A percentile compares a stretch with the other conserved stretches of the same genome.
Evolutionary conservation across 1,140 invertebrate genomes (phyloP).

Genomic region (Caenorhabditis briggsae): DNA sequence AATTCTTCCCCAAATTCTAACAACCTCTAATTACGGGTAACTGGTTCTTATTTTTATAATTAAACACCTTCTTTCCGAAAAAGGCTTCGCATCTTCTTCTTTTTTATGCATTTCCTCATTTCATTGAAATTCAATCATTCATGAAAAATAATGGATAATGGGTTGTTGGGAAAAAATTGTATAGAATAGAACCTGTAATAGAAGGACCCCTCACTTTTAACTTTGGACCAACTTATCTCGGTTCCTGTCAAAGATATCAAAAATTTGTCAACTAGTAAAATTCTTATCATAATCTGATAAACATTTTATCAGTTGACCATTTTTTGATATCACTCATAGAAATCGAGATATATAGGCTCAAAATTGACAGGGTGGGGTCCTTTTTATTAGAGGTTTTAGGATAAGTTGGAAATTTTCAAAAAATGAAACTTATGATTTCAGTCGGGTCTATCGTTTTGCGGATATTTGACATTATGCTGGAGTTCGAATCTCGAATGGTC

Average conservation of each 20-base stretch:
- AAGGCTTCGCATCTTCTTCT: background rate
- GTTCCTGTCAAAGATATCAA: too few relatives aligned
- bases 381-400: too few relatives aligned
- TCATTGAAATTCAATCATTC: background rate
- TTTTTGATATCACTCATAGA: too few relatives aligned
- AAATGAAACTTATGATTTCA: background rate
- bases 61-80: constrained; percentile 3
- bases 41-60: constrained; percentile 20
- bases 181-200: background rate
- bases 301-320: too few relatives aligned
- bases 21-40: constrained; percentile 39
- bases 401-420: too few relatives aligned
- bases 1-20: background rate
- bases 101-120: constrained; percentile 18
- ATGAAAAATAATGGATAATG: background rate
- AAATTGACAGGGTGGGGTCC: too few relatives aligned
- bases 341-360: too few relatives aligned
- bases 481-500: constrained; percentile 66
- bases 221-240: too few relatives aligned
- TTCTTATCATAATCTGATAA: too few relatives aligned
- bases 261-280: too few relatives aligned
- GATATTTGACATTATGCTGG: constrained; percentile 65
- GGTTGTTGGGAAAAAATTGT: background rate
- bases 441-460: constrained; percentile 65
- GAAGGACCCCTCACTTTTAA: too few relatives aligned